These are phyloP conservation scores for Eulemur rubriventer DNA, from an alignment of 2,797 vertebrate species.

Conservation along the genomic window DNA sequence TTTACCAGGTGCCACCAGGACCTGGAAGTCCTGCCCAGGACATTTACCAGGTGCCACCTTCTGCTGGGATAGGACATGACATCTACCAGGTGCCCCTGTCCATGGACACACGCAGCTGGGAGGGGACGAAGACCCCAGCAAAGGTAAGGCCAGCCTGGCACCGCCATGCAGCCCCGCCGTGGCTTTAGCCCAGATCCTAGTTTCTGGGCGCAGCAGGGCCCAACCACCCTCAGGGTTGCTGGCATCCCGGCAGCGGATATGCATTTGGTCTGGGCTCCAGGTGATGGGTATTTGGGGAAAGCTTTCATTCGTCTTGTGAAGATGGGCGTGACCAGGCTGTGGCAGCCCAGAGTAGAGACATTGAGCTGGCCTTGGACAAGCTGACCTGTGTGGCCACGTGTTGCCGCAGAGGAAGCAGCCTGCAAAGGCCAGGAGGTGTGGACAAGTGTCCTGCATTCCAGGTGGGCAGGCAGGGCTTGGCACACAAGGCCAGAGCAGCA, in stretches of 20 bases:
- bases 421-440: not conserved
- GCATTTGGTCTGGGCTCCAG: not conserved
- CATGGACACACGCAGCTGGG: constrained; percentile 91
- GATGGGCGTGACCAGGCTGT: not conserved
- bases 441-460: not conserved
- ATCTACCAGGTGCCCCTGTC: constrained; percentile 93
- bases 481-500: not conserved
- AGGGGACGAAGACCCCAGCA: constrained; percentile 89
- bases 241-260: not conserved
- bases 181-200: not conserved
- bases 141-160: constrained; percentile 88
- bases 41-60: constrained; percentile 88
- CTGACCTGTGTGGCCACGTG: too few species aligned
- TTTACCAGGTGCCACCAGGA: constrained; percentile 91
- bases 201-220: not conserved
- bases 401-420: not conserved
- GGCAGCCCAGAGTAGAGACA: not conserved
- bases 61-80: constrained; percentile 85
- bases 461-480: not conserved
- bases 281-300: not conserved
- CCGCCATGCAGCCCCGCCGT: not conserved
- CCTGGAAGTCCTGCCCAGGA: constrained; percentile 88
- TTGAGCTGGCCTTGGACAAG: not conserved
- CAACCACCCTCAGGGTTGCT: not conserved
- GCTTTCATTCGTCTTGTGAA: not conserved